Evolutionary conservation across 2,113 vertebrate species (phyloP).

Genomic region (Hiodon tergisus): DNA sequence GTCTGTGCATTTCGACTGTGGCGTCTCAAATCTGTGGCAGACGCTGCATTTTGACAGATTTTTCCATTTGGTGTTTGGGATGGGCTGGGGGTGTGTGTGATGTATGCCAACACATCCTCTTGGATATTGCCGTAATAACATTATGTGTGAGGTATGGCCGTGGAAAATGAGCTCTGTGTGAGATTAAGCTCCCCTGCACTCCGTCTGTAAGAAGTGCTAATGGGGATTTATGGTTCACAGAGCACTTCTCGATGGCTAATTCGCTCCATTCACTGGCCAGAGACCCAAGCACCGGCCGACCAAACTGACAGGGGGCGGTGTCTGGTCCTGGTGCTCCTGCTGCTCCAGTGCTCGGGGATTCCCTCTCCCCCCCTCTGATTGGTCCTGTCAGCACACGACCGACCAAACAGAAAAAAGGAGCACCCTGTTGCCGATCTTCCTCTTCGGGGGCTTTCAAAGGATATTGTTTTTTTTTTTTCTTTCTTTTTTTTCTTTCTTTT

Average conservation of each 20-base stretch:
- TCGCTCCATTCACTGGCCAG: background rate
- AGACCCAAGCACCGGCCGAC: background rate
- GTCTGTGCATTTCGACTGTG: too few relatives aligned
- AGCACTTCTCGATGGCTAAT: background rate
- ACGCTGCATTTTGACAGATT: too few relatives aligned
- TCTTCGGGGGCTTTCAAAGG: background rate
- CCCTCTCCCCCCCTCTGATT: background rate
- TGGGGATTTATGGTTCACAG: background rate
- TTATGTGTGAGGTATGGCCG: background rate
- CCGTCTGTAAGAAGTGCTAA: background rate
- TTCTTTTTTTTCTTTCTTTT: background rate
- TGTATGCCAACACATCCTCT: too few relatives aligned
- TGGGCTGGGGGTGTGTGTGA: too few relatives aligned
- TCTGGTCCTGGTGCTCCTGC: background rate
- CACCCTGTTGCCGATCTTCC: too few relatives aligned
- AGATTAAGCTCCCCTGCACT: conserved; percentile 15
- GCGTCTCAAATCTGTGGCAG: too few relatives aligned
- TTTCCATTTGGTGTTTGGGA: too few relatives aligned
- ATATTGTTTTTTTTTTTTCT: background rate
- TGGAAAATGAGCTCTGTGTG: background rate
- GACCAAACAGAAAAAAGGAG: background rate
- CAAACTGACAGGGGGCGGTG: background rate
- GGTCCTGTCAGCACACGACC: background rate
- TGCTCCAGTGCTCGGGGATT: background rate
- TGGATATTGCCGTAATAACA: too few relatives aligned